phyloP scores from a whole-genome alignment of 2,888 invertebrate genomes.

The Aporophyla nigra region DNA sequence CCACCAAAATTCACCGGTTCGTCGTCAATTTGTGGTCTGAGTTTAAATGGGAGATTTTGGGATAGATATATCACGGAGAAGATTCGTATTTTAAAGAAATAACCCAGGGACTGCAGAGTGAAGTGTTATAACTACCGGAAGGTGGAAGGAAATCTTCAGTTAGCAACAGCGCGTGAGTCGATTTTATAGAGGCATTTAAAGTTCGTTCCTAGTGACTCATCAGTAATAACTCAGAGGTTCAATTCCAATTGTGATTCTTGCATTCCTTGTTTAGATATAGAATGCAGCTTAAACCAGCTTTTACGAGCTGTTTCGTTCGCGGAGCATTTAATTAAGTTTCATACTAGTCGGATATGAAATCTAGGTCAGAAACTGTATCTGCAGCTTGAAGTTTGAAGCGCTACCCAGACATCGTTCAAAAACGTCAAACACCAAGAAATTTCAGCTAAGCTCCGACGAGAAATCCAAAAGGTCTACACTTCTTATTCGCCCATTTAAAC shows the following conservation, averaged over 20 bases:
- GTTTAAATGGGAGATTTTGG: slow-evolving; percentile 11
- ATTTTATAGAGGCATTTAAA: slow-evolving; percentile 41
- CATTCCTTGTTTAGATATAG: slow-evolving; percentile 22
- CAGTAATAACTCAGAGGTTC: slow-evolving; percentile 34
- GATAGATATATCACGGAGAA: not conserved
- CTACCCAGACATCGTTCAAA: slow-evolving; percentile 23
- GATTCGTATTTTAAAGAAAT: not conserved
- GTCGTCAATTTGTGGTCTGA: not conserved
- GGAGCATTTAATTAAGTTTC: slow-evolving; percentile 36
- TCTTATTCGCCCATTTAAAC: slow-evolving; percentile 34
- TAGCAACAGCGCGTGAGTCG: slow-evolving; percentile 40
- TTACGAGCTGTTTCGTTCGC: slow-evolving; percentile 22
- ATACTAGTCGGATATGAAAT: slow-evolving; percentile 38
- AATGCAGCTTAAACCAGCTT: slow-evolving; percentile 38
- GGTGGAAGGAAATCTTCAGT: slow-evolving; percentile 21
- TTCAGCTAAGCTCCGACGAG: slow-evolving; percentile 5
- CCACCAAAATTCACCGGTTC: slow-evolving; percentile 7
- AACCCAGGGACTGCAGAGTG: not conserved
- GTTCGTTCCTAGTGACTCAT: slow-evolving; percentile 39
- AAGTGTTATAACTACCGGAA: slow-evolving; percentile 20
- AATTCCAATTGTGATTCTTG: slow-evolving; percentile 36
- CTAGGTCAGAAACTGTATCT: slow-evolving; percentile 53
- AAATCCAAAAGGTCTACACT: slow-evolving; percentile 9
- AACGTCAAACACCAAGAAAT: slow-evolving; percentile 2
- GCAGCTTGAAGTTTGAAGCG: slow-evolving; percentile 32